Evolutionary conservation across 2,888 invertebrate species (phyloP), one percentile per base, ranked within the genome.

Genomic region (Tryphoninae sp.): DNA sequence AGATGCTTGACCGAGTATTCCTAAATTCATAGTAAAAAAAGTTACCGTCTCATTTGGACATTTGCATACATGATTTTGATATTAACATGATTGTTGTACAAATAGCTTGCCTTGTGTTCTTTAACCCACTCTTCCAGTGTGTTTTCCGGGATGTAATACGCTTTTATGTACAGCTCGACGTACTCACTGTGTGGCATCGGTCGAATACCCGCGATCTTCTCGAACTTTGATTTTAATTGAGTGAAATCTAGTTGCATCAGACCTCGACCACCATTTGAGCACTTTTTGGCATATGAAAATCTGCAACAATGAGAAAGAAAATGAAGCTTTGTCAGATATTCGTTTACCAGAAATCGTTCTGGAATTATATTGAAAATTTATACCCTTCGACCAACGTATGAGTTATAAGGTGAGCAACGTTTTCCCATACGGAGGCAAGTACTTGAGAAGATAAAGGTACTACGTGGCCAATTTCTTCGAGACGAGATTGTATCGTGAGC

Each of bases 231-330:
- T 85, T 98, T 94, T 83, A 99, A 95, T 91, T 99, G 99, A 7
- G 98, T 97, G 89, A 98, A 99, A 93, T 99, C 99, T 23, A 99
- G 93, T 90, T 99, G 99, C 99, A 99, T 99, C 9, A 99, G 92
- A 0, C 98, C 99, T 53, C 99, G 93, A 0, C 99, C 99, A 26
- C 98, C 99, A 86, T 98, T 98, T 0, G 98, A 96, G 92, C 99
- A 99, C 91, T 98, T 98, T 83, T 96, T 97, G 0, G 97, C 96
- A 88, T 95, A 96, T 0, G 98, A 96, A 92, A 96, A 98, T 42
- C 97, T 94, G 92, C 93, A 92, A 78, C 72, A 45, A 84, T 80
- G 33, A 65, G 65, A 62, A 69, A 51, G 33, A 33, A 33, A 78
- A 61, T 42, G 9, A 61, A 16, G 55, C 33, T 33, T 33, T 4